These are phyloP conservation scores for Sinella curviseta DNA, from an alignment of 1,140 invertebrate genomes.

Conservation along the genomic window DNA sequence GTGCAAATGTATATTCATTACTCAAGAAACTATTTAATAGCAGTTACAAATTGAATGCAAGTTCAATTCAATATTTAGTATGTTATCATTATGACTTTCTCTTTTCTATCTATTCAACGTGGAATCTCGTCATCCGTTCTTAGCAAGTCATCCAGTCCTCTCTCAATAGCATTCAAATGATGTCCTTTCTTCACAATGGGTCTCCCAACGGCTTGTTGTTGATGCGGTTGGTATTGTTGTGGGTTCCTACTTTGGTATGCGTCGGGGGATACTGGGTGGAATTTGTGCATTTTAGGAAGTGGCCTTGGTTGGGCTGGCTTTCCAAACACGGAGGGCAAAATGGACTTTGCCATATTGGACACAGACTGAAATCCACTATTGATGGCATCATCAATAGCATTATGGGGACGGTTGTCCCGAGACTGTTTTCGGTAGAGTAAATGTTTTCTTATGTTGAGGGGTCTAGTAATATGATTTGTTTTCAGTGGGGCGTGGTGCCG, in stretches of 20 bases:
- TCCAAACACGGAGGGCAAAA: background rate
- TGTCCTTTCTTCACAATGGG: background rate
- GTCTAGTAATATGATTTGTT: background rate
- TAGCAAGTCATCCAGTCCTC: background rate
- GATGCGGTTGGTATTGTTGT: background rate
- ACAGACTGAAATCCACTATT: background rate
- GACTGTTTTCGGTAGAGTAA: background rate
- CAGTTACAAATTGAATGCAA: too few species aligned
- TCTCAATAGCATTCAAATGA: background rate
- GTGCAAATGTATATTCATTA: too few species aligned
- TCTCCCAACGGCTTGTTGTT: background rate
- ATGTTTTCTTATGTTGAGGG: conserved; percentile 3
- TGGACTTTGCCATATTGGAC: background rate
- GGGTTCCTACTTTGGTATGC: background rate
- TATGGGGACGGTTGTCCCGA: background rate
- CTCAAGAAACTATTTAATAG: too few species aligned
- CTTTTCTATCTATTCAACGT: too few species aligned
- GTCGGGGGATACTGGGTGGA: background rate
- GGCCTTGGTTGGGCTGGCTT: background rate
- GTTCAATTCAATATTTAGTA: too few species aligned
- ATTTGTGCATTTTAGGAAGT: background rate
- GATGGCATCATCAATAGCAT: background rate
- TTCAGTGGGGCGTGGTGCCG: background rate
- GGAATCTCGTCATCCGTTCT: background rate
- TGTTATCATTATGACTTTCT: too few species aligned